Base-by-base conservation (phyloP, 2,113 vertebrate genomes). In the Galemys pyrenaicus region DNA sequence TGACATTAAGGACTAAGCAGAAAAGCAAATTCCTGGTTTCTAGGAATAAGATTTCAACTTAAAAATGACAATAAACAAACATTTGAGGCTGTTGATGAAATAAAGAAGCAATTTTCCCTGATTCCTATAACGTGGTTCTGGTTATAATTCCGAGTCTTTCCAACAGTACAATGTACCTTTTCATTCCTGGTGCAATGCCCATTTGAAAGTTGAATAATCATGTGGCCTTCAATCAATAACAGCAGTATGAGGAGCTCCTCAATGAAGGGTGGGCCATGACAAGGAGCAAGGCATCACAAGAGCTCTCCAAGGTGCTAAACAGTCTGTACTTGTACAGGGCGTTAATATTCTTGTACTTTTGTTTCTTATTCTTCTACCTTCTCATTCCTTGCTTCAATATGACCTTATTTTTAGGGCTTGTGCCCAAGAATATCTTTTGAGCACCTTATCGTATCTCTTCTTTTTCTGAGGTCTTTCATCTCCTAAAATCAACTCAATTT, bases 401-500 rank as follows among this genome's bases (percentile, higher is more conserved):
- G 26, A 75, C 22, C 41, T 89, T 41, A 62, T 41, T 71, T 62
- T n/a, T 26, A 44, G 60, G 64, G 39, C 19, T 46, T 15, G 17
- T 44, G 51, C 0, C 54, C 13, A 62, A 84, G 51, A 82, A 51
- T 88, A 58, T 49, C 49, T 67, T 88, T 78, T 79, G 9, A 58
- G 39, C 7, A 86, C 19, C 49, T 73, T 68, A 62, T 88, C 44
- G 82, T n/a, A 62, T 88, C 37, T 86, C 37, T 95, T 80, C 39
- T 80, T 93, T 77, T n/a, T 89, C 62, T 67, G 26, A 79, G 35
- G 2, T 65, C 70, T 71, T 79, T 83, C 74, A 89, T 93, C 19
- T 78, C 44, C 56, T 64, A 49, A 60, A 56, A 56, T 82, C 78
- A 78, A 41, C 44, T 95, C 35, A 83, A 10, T 92, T 91, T 89